Base-by-base conservation (phyloP, 1,140 invertebrate species). In the Megathymus violae region DNA sequence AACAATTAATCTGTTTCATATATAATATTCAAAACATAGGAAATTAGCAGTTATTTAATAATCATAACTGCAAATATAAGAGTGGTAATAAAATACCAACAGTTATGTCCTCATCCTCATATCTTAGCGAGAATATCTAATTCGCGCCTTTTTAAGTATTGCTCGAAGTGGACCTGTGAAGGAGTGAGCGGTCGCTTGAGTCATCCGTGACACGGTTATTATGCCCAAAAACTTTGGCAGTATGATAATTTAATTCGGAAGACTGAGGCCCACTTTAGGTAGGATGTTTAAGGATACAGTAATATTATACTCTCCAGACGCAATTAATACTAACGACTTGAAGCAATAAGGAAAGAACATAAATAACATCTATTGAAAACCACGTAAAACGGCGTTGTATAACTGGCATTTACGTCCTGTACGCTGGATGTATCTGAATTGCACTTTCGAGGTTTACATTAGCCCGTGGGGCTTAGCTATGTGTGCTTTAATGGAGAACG, bases 401-500 rank as follows among this genome's bases (percentile, higher is more conserved):
- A 58, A 58, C 41, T 58, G 41, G 40, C 54, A 58, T 58, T 44
- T 58, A 58, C 54, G 54, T 31, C 40, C 15, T 58, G 40, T 44
- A 34, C 31, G 50, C 60, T 41, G 69, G 58, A 61, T 67, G 69
- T 67, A 73, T 58, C 67, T 71, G 71, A 80, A 75, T 76, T 76
- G 74, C 74, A 75, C 71, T 74, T 67, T 71, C 65, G 64, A 74
- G 72, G 52, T 73, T 71, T 54, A 69, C 63, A 80, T 78, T 76
- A 76, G 54, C 60, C 66, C 67, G 67, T 76, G 71, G 73, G 69
- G 63, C 67, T 74, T 67, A 47, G 64, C 64, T 66, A 68, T 78
- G 73, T 82, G 76, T 78, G 75, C 72, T 71, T 67, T 71, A 80
- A 78, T 65, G 58, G 71, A 70, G 71, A 76, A 73, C 63, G 76